A percentile compares a stretch with the other conserved stretches of the same genome.
Evolutionary conservation across 2,888 invertebrate species (phyloP).

Genomic region (Salpingus planirostris): DNA sequence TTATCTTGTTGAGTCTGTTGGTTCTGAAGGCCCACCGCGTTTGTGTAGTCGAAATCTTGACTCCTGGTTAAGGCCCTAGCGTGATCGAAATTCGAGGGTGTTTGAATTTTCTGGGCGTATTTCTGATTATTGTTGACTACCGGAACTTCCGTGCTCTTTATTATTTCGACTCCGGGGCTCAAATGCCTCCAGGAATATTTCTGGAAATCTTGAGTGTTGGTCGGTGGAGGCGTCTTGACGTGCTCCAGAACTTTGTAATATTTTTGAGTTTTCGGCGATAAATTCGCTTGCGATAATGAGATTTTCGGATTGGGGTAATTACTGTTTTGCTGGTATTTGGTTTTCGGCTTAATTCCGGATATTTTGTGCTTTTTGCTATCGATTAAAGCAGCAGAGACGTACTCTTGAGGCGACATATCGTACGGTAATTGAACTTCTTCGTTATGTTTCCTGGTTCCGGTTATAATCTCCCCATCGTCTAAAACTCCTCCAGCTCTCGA

Average conservation of each 20-base stretch:
- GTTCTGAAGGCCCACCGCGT: conserved; percentile 28
- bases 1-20: conserved; percentile 8
- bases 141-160: conserved; percentile 22
- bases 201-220: conserved; percentile 6
- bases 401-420: conserved; percentile 10
- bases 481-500: conserved; percentile 1
- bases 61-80: conserved; percentile 41
- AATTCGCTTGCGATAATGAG: conserved; percentile 6
- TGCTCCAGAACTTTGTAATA: conserved; percentile 10
- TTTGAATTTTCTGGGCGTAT: conserved; percentile 3
- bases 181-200: conserved; percentile 27
- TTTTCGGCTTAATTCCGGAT: conserved; percentile 12
- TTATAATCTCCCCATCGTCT: conserved; percentile 16
- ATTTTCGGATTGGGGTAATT: conserved; percentile 4
- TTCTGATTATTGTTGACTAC: conserved; percentile 3
- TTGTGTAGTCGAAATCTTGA: conserved; percentile 43
- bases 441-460: conserved; percentile 14
- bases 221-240: conserved; percentile 5
- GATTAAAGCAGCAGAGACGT: conserved; percentile 5
- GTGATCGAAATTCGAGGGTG: conserved; percentile 39
- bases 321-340: conserved; percentile 3
- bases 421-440: conserved; percentile 13
- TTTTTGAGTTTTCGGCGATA: conserved; percentile 11
- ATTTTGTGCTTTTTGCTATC: conserved; percentile 10
- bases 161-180: conserved; percentile 32